Conservation (phyloP, 2,113 vertebrate genomes). For the Nanorana parkeri region DNA sequence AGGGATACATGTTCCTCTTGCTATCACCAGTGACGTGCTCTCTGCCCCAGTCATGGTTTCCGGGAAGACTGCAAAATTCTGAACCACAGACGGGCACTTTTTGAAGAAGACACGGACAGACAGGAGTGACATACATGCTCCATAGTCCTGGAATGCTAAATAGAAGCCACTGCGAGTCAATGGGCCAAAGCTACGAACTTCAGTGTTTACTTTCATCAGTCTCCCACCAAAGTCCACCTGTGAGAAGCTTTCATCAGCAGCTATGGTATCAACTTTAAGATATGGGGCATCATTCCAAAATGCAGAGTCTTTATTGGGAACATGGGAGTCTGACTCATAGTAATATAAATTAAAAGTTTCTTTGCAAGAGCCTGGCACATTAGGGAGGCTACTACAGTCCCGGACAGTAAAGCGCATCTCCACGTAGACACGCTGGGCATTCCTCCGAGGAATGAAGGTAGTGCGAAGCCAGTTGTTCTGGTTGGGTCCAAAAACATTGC, state of each 20-base stretch:
- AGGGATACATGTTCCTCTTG: constrained; percentile 91
- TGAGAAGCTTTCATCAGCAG: constrained; percentile 98
- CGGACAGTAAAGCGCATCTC: constrained; percentile 98
- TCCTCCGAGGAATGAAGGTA: constrained; percentile 91
- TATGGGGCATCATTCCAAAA: constrained; percentile 98
- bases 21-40: constrained; percentile 96
- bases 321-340: constrained; percentile 93
- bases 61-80: constrained; percentile 96
- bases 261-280: constrained; percentile 98
- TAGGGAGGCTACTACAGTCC: constrained; percentile 97
- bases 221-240: constrained; percentile 98
- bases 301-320: constrained; percentile 92
- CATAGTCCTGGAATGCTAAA: constrained; percentile 97
- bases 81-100: constrained; percentile 96
- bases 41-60: constrained; percentile 98
- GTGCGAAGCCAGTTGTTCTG: constrained; percentile 99
- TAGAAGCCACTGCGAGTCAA: constrained; percentile 96
- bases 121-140: constrained; percentile 97
- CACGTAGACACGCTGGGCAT: constrained; percentile 93
- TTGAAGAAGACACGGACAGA: constrained; percentile 98
- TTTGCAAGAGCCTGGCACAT: constrained; percentile 96
- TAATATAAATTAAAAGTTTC: constrained; percentile 99
- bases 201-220: constrained; percentile 98
- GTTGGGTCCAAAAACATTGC: constrained; percentile 96
- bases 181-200: constrained; percentile 95